Percentiles rank a stretch among this genome's conserved stretches.
These are phyloP conservation scores for Lepidurus packardi DNA, from an alignment of 1,140 invertebrate species.

Conservation along the genomic window DNA sequence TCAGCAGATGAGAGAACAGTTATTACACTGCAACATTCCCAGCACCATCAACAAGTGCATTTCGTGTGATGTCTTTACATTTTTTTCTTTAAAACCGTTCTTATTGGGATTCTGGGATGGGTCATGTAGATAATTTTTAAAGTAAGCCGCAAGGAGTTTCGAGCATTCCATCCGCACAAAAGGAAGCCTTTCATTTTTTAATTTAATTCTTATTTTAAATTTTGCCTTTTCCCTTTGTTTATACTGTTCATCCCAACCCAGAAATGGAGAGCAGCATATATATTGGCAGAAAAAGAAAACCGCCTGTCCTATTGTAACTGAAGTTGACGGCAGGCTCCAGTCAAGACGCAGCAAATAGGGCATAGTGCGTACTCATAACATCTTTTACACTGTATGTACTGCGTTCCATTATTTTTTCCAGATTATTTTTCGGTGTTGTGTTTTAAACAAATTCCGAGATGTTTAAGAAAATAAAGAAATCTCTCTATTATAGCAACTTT, in stretches of 20 bases:
- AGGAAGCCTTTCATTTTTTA: neutral
- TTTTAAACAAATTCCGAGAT: neutral
- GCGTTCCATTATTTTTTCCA: neutral
- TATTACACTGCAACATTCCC: neutral
- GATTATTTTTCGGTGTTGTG: neutral
- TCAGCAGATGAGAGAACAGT: slow-evolving; percentile 4
- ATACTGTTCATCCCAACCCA: neutral
- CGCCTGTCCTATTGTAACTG: neutral
- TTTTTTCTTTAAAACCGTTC: neutral
- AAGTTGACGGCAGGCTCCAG: neutral
- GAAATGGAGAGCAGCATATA: neutral
- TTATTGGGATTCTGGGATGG: neutral
- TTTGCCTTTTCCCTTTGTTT: neutral
- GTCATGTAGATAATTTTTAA: slow-evolving; percentile 3
- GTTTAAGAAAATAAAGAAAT: neutral
- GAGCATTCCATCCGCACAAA: neutral
- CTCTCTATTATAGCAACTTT: neutral
- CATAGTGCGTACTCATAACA: too few relatives aligned
- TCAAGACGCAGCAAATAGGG: neutral
- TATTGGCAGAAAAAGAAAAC: neutral
- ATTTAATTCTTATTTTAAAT: neutral
- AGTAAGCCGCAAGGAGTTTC: neutral
- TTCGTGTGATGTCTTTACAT: neutral
- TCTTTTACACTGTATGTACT: neutral
- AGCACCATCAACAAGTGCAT: neutral